Evolutionary conservation across 1,140 invertebrate genomes (phyloP).

Genomic region (Pogonomyrmex barbatus): DNA sequence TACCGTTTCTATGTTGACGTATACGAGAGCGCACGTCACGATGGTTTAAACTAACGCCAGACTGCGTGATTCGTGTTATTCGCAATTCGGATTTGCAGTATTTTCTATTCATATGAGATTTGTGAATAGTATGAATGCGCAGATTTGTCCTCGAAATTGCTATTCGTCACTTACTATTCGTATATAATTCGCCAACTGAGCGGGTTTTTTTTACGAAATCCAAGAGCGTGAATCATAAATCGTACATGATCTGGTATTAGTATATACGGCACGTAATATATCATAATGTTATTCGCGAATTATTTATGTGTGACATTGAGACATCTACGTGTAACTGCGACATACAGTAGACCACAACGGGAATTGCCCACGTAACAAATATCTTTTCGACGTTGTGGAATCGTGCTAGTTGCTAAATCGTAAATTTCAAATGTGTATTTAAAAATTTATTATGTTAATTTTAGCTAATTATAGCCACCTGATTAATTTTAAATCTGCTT

Average conservation of each 20-base stretch:
- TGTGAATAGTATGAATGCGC: no score
- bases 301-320: conserved; percentile 11
- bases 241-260: no score
- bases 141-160: no score
- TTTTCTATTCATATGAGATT: no score
- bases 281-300: not conserved
- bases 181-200: no score
- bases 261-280: not conserved
- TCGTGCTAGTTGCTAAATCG: not conserved
- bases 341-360: not conserved
- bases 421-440: not conserved
- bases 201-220: no score
- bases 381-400: not conserved
- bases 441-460: not conserved
- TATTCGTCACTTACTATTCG: no score
- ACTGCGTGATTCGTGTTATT: no score
- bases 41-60: not conserved
- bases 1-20: not conserved
- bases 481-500: not conserved
- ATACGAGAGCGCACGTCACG: not conserved
- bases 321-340: not conserved
- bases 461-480: not conserved
- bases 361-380: not conserved
- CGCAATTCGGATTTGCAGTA: no score
- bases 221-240: no score